A percentile compares a stretch with the other conserved stretches of the same genome.
phyloP scores from a whole-genome alignment of 1,140 invertebrate species.

The Pomacea maculata region DNA sequence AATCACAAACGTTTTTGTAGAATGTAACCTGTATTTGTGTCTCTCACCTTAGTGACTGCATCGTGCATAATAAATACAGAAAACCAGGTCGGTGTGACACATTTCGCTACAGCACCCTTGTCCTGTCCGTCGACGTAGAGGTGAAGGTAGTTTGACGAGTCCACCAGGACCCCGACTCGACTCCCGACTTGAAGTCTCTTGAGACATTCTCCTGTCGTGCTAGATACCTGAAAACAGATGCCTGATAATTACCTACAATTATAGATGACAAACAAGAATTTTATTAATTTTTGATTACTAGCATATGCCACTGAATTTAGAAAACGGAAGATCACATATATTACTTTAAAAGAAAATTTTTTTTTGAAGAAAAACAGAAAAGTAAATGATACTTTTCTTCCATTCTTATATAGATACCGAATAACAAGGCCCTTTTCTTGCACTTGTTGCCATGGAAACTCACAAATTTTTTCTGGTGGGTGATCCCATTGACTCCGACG shows the following conservation, averaged over 20 bases:
- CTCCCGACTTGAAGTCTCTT: background rate
- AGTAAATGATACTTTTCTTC: no score
- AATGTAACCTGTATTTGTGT: no score
- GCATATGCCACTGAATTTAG: background rate
- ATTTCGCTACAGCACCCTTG: background rate
- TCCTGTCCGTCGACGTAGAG: conserved; percentile 10
- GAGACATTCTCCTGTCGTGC: background rate
- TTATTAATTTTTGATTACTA: background rate
- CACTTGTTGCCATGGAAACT: no score
- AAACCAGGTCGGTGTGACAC: background rate
- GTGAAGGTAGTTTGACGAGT: background rate
- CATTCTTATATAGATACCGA: no score
- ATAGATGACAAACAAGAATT: background rate
- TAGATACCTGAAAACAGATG: background rate
- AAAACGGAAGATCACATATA: background rate
- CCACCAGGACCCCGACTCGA: conserved; percentile 5
- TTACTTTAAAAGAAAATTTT: background rate
- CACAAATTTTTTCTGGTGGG: no score
- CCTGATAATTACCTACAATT: background rate
- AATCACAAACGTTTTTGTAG: no score
- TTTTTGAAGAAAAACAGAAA: no score
- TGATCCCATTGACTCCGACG: no score
- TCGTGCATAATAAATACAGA: background rate
- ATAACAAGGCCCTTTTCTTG: no score
- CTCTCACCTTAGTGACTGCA: no score